Conservation (phyloP, 2,797 vertebrate genomes). For the Paramormyrops hopkinsi region DNA sequence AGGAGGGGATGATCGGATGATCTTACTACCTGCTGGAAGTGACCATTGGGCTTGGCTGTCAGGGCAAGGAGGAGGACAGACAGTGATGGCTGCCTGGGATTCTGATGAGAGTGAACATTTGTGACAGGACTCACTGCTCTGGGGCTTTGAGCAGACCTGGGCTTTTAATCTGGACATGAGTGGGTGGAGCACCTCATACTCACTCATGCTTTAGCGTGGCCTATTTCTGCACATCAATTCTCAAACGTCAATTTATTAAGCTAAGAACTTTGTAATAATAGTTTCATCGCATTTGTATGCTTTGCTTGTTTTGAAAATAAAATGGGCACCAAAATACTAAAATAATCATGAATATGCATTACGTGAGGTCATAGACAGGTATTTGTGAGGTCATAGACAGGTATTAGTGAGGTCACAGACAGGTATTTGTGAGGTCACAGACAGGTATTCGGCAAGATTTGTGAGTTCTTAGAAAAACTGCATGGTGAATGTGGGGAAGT, state of each 20-base stretch:
- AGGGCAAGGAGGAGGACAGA: neutral
- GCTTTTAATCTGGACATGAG: neutral
- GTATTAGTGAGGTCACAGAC: neutral
- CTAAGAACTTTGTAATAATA: neutral
- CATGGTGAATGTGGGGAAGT: neutral
- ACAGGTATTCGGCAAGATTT: neutral
- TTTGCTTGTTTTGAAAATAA: neutral
- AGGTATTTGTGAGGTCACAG: neutral
- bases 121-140: slow-evolving; percentile 12
- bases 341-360: slow-evolving; percentile 10
- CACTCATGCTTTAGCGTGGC: neutral
- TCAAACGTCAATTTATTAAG: neutral
- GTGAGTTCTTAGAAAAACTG: neutral
- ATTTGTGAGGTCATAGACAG: neutral
- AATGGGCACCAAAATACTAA: neutral
- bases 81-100: neutral
- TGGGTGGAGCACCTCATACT: neutral
- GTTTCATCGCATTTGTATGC: neutral
- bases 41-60: neutral
- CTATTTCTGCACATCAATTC: neutral
- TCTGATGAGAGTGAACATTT: neutral
- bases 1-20: neutral
- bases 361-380: neutral
- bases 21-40: neutral
- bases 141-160: neutral